phyloP scores from a whole-genome alignment of 1,140 invertebrate genomes.

The Zeugodacus cucurbitae region DNA sequence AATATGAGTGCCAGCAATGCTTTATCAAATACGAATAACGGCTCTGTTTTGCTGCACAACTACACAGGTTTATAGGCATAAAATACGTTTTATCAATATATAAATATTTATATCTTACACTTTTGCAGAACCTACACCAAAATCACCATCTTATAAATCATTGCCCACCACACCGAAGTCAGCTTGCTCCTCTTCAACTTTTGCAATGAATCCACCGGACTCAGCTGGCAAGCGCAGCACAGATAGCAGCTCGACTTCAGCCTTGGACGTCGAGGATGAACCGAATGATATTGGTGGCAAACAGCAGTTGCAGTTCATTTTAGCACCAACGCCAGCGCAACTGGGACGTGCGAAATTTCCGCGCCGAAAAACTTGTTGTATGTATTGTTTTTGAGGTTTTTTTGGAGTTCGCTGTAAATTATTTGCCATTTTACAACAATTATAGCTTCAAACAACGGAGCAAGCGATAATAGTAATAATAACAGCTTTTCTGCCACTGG shows the following conservation, averaged over 20 bases:
- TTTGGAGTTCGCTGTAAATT: background rate
- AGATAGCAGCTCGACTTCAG: slow-evolving; percentile 35
- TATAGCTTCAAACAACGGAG: background rate
- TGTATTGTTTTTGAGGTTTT: slow-evolving; percentile 40
- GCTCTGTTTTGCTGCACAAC: slow-evolving; percentile 57
- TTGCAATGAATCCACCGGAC: slow-evolving; percentile 58
- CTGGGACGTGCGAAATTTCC: slow-evolving; percentile 88
- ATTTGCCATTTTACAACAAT: background rate
- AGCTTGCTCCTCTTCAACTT: slow-evolving; percentile 45
- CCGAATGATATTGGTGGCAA: slow-evolving; percentile 67
- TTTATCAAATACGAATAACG: slow-evolving; percentile 47
- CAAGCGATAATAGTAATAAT: background rate
- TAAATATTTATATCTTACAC: slow-evolving; percentile 41
- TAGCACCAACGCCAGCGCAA: slow-evolving; percentile 93
- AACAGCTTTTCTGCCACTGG: slow-evolving; percentile 6
- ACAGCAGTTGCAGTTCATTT: slow-evolving; percentile 80
- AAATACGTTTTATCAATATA: background rate
- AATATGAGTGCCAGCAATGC: background rate
- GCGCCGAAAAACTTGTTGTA: slow-evolving; percentile 68
- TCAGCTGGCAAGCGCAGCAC: slow-evolving; percentile 48
- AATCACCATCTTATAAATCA: slow-evolving; percentile 58
- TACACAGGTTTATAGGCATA: slow-evolving; percentile 46
- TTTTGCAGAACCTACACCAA: slow-evolving; percentile 49
- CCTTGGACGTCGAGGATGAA: slow-evolving; percentile 62
- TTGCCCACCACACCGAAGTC: slow-evolving; percentile 63